A percentile compares a stretch with the other conserved stretches of the same genome.
Evolutionary conservation across 53 echinoderm and acorn worm species (phyloP).

Genomic region (Luidia sarsii): DNA sequence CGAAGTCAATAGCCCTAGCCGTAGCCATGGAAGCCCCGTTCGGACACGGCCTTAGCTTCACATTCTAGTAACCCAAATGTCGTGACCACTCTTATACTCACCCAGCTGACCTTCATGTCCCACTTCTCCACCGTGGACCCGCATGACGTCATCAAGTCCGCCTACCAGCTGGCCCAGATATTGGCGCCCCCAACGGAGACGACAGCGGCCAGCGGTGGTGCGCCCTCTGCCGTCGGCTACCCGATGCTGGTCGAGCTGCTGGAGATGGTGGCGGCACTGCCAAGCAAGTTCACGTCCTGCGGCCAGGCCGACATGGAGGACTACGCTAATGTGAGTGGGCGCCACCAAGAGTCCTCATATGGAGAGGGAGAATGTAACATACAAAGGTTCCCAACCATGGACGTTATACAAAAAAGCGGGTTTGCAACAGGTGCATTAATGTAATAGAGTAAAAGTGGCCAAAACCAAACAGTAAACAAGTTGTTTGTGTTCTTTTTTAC

Average conservation of each 20-base stretch:
- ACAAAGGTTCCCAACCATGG: no score
- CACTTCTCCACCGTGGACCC: slow-evolving; percentile 22
- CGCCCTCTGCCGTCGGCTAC: slow-evolving; percentile 15
- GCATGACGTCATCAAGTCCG: slow-evolving; percentile 39
- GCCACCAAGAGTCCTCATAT: no score
- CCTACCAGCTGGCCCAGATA: slow-evolving; percentile 40
- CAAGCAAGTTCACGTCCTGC: slow-evolving; percentile 24
- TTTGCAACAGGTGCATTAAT: no score
- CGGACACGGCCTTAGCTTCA: no score
- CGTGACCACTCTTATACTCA: neutral
- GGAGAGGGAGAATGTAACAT: no score
- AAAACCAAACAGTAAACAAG: no score
- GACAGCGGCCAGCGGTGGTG: neutral
- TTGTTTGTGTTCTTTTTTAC: neutral
- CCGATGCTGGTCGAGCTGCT: slow-evolving; percentile 11
- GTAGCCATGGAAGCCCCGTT: no score
- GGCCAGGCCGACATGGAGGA: slow-evolving; percentile 24
- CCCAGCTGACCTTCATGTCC: slow-evolving; percentile 39
- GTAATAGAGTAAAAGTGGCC: no score
- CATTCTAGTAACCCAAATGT: no score
- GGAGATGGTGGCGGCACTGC: slow-evolving; percentile 26
- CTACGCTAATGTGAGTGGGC: slow-evolving; percentile 38
- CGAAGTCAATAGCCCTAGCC: no score
- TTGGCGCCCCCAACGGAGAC: slow-evolving; percentile 11
- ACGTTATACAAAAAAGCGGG: no score